Evolutionary conservation across 2,797 vertebrate genomes (phyloP).

Genomic region (Muscicapa comitata): DNA sequence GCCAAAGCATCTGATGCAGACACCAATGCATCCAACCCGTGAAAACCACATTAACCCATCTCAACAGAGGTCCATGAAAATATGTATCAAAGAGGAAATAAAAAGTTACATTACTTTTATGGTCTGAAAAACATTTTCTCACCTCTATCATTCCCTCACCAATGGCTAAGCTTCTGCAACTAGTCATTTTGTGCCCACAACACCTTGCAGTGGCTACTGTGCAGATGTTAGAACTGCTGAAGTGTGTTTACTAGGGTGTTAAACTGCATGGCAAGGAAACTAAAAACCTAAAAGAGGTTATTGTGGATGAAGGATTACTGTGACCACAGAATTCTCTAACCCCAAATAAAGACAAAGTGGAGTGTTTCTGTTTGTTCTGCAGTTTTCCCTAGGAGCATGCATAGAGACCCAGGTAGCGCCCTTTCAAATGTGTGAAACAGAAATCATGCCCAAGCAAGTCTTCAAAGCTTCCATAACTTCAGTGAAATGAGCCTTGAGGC

Average conservation of each 20-base stretch:
- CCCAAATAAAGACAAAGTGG: neutral
- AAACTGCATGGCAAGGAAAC: neutral
- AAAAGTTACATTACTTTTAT: neutral
- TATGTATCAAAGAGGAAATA: neutral
- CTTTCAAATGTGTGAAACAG: conserved; percentile 41
- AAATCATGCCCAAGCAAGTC: conserved; percentile 58
- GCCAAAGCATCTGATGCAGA: neutral
- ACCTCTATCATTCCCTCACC: neutral
- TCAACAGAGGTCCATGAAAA: neutral
- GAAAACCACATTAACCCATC: neutral
- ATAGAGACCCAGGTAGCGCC: neutral
- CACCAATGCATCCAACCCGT: neutral
- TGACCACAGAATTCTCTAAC: conserved; percentile 2
- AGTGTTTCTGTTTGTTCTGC: neutral
- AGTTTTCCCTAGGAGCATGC: neutral
- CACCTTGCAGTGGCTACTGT: neutral
- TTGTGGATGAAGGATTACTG: neutral
- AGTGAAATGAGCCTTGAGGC: conserved; percentile 50
- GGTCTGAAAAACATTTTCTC: neutral
- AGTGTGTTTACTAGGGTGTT: neutral
- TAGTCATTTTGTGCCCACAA: neutral
- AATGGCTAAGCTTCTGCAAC: neutral
- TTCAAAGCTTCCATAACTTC: conserved; percentile 52
- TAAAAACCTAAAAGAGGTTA: neutral
- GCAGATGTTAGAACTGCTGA: neutral